Conservation (phyloP, 2,888 invertebrate genomes). For the Helicoverpa assulta region DNA sequence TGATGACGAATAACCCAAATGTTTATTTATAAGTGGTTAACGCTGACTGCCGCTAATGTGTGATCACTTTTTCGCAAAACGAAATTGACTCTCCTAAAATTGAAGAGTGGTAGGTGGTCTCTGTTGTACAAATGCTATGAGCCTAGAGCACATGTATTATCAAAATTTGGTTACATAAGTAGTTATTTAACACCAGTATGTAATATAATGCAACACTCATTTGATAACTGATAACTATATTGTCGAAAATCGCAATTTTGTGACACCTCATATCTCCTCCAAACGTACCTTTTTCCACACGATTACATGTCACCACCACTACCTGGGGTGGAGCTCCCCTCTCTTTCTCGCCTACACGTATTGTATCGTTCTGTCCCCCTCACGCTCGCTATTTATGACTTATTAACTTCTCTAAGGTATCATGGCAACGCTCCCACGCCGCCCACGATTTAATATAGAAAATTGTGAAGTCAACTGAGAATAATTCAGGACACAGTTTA, state of each 20-base stretch:
- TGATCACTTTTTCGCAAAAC: too few species aligned
- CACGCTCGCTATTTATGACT: constrained; percentile 86
- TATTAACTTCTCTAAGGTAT: constrained; percentile 90
- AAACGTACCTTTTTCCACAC: constrained; percentile 88
- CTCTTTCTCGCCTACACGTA: constrained; percentile 68
- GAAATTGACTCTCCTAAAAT: too few species aligned
- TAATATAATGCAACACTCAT: constrained; percentile 31
- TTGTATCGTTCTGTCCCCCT: constrained; percentile 72
- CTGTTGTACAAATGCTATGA: too few species aligned
- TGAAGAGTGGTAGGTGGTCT: too few species aligned
- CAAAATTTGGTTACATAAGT: too few species aligned
- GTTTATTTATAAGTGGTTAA: not conserved
- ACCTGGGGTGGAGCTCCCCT: constrained; percentile 79
- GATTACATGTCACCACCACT: constrained; percentile 85
- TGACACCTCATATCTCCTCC: constrained; percentile 82
- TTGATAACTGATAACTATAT: constrained; percentile 59
- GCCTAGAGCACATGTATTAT: too few species aligned
- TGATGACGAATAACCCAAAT: too few species aligned
- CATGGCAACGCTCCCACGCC: constrained; percentile 85
- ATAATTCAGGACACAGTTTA: constrained; percentile 83
- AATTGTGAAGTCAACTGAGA: constrained; percentile 86
- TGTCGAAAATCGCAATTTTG: constrained; percentile 77
- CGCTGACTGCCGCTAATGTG: too few species aligned
- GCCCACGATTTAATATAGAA: constrained; percentile 86
- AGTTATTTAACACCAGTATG: constrained; percentile 28